Evolutionary conservation across 64 coral and sea anemone species (phyloP), one percentile per base, ranked within the genome.

Genomic region (Exaiptasia diaphana): DNA sequence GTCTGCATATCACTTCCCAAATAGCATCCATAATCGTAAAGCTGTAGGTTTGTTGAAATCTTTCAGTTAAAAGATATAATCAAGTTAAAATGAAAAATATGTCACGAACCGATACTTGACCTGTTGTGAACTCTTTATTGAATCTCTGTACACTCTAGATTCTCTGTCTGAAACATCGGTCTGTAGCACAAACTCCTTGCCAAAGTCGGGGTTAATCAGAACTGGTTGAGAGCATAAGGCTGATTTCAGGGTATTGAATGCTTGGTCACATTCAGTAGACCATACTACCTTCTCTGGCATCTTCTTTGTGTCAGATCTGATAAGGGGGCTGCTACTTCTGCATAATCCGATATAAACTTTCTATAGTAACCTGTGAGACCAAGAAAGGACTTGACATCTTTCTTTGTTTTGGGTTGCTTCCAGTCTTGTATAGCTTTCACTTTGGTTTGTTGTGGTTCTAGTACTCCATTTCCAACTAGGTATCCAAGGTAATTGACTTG

Each of bases 131-230:
- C n/a, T n/a, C n/a, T n/a, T n/a, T n/a, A n/a, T n/a, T n/a, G n/a
- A n/a, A n/a, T n/a, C n/a, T n/a, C n/a, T n/a, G n/a, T n/a, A n/a
- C n/a, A n/a, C 64, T 26, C 64, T 68, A 7, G 73, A 23, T 12
- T 35, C 81, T 56, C n/a, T 38, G 5, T 72, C 50, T 6, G 49
- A 84, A 4, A 68, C 52, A 37, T 83, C 81, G 3, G 81, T 83
- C 26, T 83, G 81, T 0, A 83, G 11, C 9, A 83, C 4, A 21
- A 83, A 83, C 44, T 30, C 31, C 11, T 37, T 1, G 30, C 59
- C 28, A 15, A 54, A 53, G 22, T 74, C 52, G 7, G 81, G 81
- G 9, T 8, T 23, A 5, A 15, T 71, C 4, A 73, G 35, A 18
- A 84, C 50, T 56, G 81, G 81, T 13, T 0, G 12, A 24, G 15